phyloP scores from a whole-genome alignment of 2,888 invertebrate species.

The Ormyrus thymus region DNA sequence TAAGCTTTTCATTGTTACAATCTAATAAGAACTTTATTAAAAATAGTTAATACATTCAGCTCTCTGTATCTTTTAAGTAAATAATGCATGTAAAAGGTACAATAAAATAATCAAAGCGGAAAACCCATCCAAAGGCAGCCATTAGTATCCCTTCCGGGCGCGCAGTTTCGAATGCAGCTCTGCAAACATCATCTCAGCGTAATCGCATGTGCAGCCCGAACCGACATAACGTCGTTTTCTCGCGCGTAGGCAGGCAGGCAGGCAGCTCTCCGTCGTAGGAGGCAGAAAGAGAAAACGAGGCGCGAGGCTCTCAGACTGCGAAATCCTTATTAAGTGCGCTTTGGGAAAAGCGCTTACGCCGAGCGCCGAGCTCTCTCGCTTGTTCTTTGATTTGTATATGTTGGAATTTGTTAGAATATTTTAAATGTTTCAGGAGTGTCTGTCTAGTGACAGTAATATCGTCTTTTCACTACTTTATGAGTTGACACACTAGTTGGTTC shows the following conservation, averaged over 20 bases:
- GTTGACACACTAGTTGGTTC: too few species aligned
- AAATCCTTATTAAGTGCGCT: conserved; percentile 48
- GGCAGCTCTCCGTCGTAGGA: too few species aligned
- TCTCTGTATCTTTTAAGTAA: too few species aligned
- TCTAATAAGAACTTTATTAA: too few species aligned
- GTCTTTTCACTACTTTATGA: conserved; percentile 53
- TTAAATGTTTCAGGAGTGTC: too few species aligned
- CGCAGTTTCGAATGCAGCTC: background rate
- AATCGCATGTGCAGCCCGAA: conserved; percentile 2
- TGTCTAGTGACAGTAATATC: conserved; percentile 54
- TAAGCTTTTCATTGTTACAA: too few species aligned
- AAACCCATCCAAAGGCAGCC: too few species aligned
- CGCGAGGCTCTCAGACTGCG: conserved; percentile 20
- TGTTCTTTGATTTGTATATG: background rate
- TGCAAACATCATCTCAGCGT: background rate
- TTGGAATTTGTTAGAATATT: too few species aligned
- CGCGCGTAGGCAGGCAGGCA: background rate
- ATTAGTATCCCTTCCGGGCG: background rate
- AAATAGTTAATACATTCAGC: too few species aligned
- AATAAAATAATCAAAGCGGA: too few species aligned
- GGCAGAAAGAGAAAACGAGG: too few species aligned
- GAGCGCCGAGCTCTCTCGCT: background rate
- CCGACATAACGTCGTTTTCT: conserved; percentile 10
- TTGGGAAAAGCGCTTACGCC: conserved; percentile 48
- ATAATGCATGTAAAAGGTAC: too few species aligned